Evolutionary conservation across 2,113 vertebrate genomes (phyloP), one percentile per base, ranked within the genome.

Genomic region (Peucedramus taeniatus): DNA sequence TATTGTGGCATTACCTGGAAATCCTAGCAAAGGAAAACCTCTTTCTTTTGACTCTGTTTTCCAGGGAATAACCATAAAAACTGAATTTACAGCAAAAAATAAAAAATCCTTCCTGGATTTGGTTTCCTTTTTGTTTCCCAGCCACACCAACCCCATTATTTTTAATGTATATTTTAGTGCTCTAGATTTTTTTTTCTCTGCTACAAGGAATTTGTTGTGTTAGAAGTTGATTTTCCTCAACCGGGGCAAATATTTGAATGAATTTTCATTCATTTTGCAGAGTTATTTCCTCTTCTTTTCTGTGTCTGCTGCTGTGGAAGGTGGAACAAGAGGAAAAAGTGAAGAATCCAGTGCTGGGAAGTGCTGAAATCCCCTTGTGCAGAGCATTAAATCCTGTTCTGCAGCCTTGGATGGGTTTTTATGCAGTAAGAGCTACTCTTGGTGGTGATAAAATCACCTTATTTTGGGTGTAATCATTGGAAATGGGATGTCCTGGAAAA

Each of bases 281-380:
- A 44, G 47, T 69, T 97, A 7, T 79, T 98, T 69, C 93, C 94
- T 54, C 65, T 53, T 72, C 87, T 98, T 87, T 95, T 97, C 72
- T 80, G 23, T 70, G 87, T 20, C 65, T 92, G 47, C 59, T 90
- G 79, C 81, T 97, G 37, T 92, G 82, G 74, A 87, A 96, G 68
- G 89, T 35, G 88, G 98, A 98, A 81, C 83, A 42, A 75, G 91
- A 47, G 13, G 91, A 56, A 69, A 97, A 98, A 18, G 86, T 97
- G n/a, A 30, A 17, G 63, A 79, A 51, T 18, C 35, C 15, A 1
- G 31, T 15, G 64, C 56, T 22, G 53, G 10, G 37, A 35, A 63
- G 6, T 11, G 22, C 7, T 10, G 26, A 3, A 5, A 33, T 35
- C 42, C 30, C 39, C 44, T 39, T 2, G 70, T 2, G 4, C 3